Evolutionary conservation across 37 sponge, comb jelly and placozoan species (phyloP), one percentile per base, ranked within the genome.

Genomic region (Halichondria panicea): DNA sequence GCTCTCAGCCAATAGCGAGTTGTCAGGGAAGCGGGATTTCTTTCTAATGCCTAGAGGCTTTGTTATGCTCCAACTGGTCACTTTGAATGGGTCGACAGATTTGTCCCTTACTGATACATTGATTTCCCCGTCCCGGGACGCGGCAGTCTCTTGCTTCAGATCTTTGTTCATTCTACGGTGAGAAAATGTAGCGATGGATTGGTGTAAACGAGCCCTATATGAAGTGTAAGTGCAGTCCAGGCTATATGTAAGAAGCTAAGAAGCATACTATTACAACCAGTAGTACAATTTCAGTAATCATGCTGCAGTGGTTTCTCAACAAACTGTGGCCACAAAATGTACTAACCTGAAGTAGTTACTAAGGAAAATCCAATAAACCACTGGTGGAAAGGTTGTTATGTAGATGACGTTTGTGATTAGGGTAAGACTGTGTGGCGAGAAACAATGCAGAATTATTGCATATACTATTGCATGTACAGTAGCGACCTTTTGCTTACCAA

Each of bases 301-400:
- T n/a, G n/a, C n/a, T n/a, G n/a, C n/a, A n/a, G n/a, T n/a, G n/a
- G n/a, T n/a, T n/a, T n/a, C n/a, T n/a, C n/a, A n/a, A n/a, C n/a
- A n/a, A n/a, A 8, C 7, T 24, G 22, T 59, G 60, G 13, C 8
- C 37, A 35, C 13, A 36, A 22, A 25, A 4, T 40, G 44, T 75
- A 28, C 55, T 28, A 38, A 87, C 87, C 87, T 80, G 73, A 90
- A 85, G 66, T 81, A 90, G 46, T 84, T 84, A 42, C 78, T 81
- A 18, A 90, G 66, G 61, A 90, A 90, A 43, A 90, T 90, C 91
- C 91, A 90, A 67, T 85, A 90, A 11, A 85, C 83, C 57, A 90
- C 77, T 3, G 91, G 91, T 24, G 86, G 86, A 84, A 85, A 85
- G 0, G 86, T 80, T 12, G 57, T 75, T 54, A 73, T 43, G 62